Conservation (phyloP, 2,797 vertebrate genomes). For the Xiphophorus birchmanni region DNA sequence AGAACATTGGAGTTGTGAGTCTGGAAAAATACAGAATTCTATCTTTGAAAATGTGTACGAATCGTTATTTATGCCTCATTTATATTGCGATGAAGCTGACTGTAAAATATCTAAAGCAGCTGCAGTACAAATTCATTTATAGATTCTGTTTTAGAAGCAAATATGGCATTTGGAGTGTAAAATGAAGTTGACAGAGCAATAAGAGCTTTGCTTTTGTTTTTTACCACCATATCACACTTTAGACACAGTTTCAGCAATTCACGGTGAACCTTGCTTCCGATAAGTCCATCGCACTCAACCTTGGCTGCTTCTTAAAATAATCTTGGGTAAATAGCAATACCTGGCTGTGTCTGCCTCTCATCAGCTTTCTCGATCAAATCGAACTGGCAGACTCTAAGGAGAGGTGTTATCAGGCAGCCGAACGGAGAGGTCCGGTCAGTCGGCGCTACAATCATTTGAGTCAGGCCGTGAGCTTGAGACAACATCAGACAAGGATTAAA, state of each 20-base stretch:
- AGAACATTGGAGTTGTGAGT: neutral
- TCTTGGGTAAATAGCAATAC: constrained; percentile 44
- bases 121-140: neutral
- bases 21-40: neutral
- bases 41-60: neutral
- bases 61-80: neutral
- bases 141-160: neutral
- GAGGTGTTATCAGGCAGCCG: constrained; percentile 63
- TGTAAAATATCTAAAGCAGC: neutral
- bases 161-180: neutral
- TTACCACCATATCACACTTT: neutral
- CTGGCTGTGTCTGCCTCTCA: constrained; percentile 48
- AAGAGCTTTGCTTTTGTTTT: neutral
- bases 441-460: constrained; percentile 57
- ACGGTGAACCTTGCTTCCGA: constrained; percentile 11
- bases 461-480: constrained; percentile 56
- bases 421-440: constrained; percentile 35
- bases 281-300: constrained; percentile 24
- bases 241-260: constrained; percentile 7
- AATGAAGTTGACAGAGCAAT: neutral
- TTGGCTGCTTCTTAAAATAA: constrained; percentile 37
- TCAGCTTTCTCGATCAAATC: constrained; percentile 68
- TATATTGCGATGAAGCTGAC: neutral
- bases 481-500: constrained; percentile 77
- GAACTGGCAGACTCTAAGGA: constrained; percentile 45